Evolutionary conservation across 92 coral and sea anemone genomes (phyloP), one percentile per base, ranked within the genome.

Genomic region (Phymanthus crucifer): DNA sequence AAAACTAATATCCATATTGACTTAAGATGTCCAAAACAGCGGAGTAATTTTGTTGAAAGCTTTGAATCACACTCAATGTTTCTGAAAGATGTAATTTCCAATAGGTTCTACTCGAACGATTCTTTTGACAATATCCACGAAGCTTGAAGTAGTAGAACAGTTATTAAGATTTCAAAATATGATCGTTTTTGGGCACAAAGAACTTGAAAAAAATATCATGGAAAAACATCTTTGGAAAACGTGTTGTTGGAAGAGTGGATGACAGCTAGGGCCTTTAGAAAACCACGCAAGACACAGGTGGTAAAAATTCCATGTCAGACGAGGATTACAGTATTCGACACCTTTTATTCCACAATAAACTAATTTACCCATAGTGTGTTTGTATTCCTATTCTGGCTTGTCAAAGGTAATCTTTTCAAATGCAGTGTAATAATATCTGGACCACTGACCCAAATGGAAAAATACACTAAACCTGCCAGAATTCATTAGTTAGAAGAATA

Each of bases 331-430:
- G 47, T 35, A 5, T 7, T 70, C 50, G 74, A 70, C 74, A 70
- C 46, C 26, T 35, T 70, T 40, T 40, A 75, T 47, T 74, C 61
- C 7, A 17, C 69, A 21, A 31, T 43, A 23, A 75, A 50, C 66
- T 57, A 50, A 75, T 50, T 75, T 75, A 12, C 72, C 73, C 71
- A 31, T 24, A 46, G 35, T 57, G 40, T 78, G 68, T 78, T 78
- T 45, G 68, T 72, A 23, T 43, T 78, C 23, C 57, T 36, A 65
- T 78, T 66, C 73, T 23, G 43, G 32, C 6, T 3, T 66, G 73
- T 78, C 82, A 78, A 29, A 3, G 52, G 50, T 78, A 78, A 78
- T 64, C 82, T 78, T 35, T 66, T 61, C 52, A 76, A 78, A 78
- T 36, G 82, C 82, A 78, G 32, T 36, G 82, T 67, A 78, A 78